These are phyloP conservation scores for Hirundo rustica DNA, from an alignment of 2,797 vertebrate species.

Conservation along the genomic window DNA sequence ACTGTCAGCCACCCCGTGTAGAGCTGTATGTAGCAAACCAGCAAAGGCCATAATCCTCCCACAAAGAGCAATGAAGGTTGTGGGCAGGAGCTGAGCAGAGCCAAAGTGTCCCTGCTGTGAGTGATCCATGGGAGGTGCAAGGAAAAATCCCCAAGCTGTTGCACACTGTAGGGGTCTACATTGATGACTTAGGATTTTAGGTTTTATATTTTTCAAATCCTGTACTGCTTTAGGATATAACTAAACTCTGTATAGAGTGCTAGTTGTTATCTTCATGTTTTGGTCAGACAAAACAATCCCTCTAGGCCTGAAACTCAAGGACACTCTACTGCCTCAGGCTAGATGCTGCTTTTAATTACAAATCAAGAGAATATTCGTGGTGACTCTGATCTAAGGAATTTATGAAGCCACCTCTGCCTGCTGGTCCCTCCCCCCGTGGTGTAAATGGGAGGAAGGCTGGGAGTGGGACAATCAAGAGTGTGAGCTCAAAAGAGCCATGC, in stretches of 20 bases:
- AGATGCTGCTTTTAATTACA: background rate
- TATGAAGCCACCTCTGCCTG: background rate
- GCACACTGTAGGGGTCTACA: background rate
- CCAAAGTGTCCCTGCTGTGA: background rate
- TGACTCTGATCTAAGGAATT: background rate
- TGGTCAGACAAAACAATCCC: background rate
- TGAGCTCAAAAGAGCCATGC: background rate
- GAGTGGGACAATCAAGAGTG: background rate
- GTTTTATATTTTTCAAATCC: background rate
- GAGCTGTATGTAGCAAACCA: rapidly evolving
- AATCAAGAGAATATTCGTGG: background rate
- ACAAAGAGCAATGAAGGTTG: background rate
- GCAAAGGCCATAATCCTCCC: background rate
- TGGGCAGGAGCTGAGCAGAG: background rate
- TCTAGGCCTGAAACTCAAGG: background rate
- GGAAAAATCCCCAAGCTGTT: background rate
- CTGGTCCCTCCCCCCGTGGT: background rate
- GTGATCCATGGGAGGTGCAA: background rate
- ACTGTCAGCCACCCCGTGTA: rapidly evolving
- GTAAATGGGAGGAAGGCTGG: background rate
- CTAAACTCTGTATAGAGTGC: background rate
- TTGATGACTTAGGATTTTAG: background rate
- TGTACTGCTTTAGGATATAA: background rate
- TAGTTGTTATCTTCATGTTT: background rate
- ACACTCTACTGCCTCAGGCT: background rate